Evolutionary conservation across 2,797 vertebrate genomes (phyloP).

Genomic region (Oryzias dopingdopingensis): DNA sequence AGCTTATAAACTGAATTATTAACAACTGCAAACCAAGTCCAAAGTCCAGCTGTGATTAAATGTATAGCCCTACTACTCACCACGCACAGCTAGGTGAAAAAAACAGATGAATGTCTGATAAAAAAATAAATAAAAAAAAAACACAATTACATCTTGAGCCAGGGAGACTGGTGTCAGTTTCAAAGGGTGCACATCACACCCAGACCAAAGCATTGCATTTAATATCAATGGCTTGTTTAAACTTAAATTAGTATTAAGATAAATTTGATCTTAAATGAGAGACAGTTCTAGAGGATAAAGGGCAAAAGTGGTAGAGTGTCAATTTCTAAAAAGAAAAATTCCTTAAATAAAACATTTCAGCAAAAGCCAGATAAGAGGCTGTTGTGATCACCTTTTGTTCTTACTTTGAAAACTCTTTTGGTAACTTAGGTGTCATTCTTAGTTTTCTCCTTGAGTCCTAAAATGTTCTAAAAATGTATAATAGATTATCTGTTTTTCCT

Average conservation of each 20-base stretch:
- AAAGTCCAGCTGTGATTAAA: constrained; percentile 64
- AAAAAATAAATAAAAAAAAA: constrained; percentile 39
- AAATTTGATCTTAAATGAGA: constrained; percentile 14
- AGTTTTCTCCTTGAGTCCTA: constrained; percentile 9
- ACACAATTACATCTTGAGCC: constrained; percentile 28
- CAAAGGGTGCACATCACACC: neutral
- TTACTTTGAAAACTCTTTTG: neutral
- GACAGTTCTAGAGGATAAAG: constrained; percentile 10
- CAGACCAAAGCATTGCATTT: constrained; percentile 3
- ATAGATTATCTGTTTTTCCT: neutral
- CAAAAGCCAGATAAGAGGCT: constrained; percentile 13
- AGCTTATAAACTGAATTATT: constrained; percentile 73
- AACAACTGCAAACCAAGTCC: constrained; percentile 56
- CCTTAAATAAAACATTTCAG: constrained; percentile 26
- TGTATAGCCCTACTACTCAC: constrained; percentile 34
- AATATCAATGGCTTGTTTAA: constrained; percentile 17
- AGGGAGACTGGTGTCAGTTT: constrained; percentile 16
- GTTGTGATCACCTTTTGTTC: constrained; percentile 23
- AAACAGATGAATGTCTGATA: constrained; percentile 47
- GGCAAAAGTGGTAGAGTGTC: constrained; percentile 9
- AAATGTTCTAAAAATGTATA: constrained; percentile 11
- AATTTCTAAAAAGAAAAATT: constrained; percentile 17
- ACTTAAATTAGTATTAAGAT: neutral
- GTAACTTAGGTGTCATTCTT: constrained; percentile 14
- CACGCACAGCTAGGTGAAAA: constrained; percentile 20